Percentiles rank a stretch among this genome's conserved stretches.
Conservation (phyloP, 2,797 vertebrate species). For the Enteromius thamalakanensis region DNA sequence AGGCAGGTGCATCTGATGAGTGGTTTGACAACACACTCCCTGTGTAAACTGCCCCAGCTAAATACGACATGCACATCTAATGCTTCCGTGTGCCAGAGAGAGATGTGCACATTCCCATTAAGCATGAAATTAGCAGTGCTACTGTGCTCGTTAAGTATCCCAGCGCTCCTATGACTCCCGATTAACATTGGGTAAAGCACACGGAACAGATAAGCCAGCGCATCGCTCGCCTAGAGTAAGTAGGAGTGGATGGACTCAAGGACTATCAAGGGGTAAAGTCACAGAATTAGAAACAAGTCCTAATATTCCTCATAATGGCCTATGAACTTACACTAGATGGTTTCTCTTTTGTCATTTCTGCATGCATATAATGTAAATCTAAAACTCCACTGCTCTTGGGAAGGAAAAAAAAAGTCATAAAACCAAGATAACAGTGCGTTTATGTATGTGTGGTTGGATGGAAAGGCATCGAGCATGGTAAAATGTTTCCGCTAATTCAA, state of each 20-base stretch:
- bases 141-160: slow-evolving; percentile 13
- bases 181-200: slow-evolving; percentile 26
- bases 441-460: slow-evolving; percentile 33
- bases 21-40: background rate
- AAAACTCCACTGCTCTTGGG: slow-evolving; percentile 1
- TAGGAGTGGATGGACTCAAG: background rate
- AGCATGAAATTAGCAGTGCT: slow-evolving; percentile 45
- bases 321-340: background rate
- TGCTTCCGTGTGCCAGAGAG: background rate
- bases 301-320: background rate
- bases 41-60: slow-evolving; percentile 15
- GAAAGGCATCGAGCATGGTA: slow-evolving; percentile 31
- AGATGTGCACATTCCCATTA: slow-evolving; percentile 32
- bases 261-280: background rate
- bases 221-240: slow-evolving; percentile 10
- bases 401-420: slow-evolving; percentile 18
- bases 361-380: background rate
- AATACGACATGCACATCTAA: background rate
- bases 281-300: slow-evolving; percentile 3
- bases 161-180: slow-evolving; percentile 15
- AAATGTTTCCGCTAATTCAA: slow-evolving; percentile 48
- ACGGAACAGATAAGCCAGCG: slow-evolving; percentile 3
- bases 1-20: slow-evolving; percentile 26
- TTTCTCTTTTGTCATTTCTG: background rate
- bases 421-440: slow-evolving; percentile 4